Evolutionary conservation across 2,888 invertebrate genomes (phyloP).

Genomic region (Apamea epomidion): DNA sequence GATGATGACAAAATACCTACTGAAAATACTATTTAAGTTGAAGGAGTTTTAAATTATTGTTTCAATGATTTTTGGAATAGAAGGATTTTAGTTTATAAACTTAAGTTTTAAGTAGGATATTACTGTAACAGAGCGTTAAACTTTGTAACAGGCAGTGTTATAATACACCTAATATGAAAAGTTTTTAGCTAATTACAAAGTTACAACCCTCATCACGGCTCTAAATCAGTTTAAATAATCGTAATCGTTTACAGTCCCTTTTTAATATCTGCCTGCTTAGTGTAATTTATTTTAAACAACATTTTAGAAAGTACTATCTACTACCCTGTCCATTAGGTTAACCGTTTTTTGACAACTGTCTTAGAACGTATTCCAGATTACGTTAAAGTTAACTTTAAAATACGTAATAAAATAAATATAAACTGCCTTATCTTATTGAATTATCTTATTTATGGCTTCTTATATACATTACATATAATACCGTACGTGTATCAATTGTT

Average conservation of each 20-base stretch:
- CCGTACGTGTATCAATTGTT: too few species aligned
- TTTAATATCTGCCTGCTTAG: background rate
- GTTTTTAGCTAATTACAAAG: conserved; percentile 4
- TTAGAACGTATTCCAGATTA: too few species aligned
- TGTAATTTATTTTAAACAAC: background rate
- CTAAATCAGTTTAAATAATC: conserved; percentile 2
- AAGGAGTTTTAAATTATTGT: background rate
- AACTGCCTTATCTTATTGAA: too few species aligned
- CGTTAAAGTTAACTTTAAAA: too few species aligned
- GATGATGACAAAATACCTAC: background rate
- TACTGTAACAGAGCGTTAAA: background rate
- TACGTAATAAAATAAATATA: too few species aligned
- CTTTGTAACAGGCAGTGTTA: conserved; percentile 2
- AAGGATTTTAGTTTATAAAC: background rate
- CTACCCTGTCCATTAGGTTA: too few species aligned
- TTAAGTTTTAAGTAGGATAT: background rate
- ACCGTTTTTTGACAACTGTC: too few species aligned
- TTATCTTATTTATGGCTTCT: too few species aligned
- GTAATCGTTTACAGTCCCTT: background rate
- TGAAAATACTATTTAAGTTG: background rate
- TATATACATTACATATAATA: too few species aligned
- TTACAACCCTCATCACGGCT: background rate
- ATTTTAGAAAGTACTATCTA: background rate
- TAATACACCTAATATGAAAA: background rate
- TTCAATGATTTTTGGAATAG: background rate